These are phyloP conservation scores for Tryphoninae sp. DNA, from an alignment of 2,888 invertebrate species.

Conservation along the genomic window DNA sequence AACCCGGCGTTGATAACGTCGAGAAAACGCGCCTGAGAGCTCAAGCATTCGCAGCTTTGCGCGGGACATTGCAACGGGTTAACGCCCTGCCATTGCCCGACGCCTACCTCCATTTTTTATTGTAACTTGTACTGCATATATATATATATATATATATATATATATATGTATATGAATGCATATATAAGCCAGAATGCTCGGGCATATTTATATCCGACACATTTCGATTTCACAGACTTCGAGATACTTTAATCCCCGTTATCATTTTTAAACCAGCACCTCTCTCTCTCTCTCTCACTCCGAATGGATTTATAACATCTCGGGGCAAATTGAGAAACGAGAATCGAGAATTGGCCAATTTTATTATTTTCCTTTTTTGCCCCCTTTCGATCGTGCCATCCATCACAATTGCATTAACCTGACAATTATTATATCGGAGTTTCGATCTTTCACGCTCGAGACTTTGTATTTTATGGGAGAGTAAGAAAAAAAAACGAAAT, in stretches of 20 bases:
- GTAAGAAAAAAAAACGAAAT: neutral
- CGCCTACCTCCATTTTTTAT: constrained; percentile 71
- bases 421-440: constrained; percentile 22
- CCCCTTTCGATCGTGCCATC: constrained; percentile 14
- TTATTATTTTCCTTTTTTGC: neutral
- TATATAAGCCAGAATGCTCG: constrained; percentile 41
- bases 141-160: neutral
- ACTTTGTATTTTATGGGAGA: neutral
- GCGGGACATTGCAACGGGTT: constrained; percentile 71
- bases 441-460: constrained; percentile 2
- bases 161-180: constrained; percentile 6
- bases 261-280: constrained; percentile 49
- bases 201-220: constrained; percentile 56
- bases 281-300: neutral
- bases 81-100: constrained; percentile 73
- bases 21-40: constrained; percentile 29
- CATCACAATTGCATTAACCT: constrained; percentile 20
- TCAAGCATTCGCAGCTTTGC: constrained; percentile 63
- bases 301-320: constrained; percentile 45
- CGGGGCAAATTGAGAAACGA: neutral
- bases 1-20: constrained; percentile 59
- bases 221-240: constrained; percentile 66
- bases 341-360: constrained; percentile 5
- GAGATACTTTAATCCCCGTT: constrained; percentile 48
- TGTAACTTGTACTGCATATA: constrained; percentile 22